Conservation (phyloP, 2,113 vertebrate genomes). For the Lepus europaeus region DNA sequence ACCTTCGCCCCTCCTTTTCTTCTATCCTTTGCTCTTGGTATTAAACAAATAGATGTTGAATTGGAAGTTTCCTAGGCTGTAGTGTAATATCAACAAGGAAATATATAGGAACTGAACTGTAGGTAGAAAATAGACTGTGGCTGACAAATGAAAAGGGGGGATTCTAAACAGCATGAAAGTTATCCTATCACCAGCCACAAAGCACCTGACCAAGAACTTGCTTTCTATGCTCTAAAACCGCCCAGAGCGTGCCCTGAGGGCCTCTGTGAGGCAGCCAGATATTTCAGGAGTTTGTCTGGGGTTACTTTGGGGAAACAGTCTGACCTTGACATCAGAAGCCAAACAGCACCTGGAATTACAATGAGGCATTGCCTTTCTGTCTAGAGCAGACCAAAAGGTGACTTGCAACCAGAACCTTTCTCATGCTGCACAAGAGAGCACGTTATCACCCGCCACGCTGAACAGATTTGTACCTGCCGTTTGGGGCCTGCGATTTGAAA, state of each 20-base stretch:
- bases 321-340: not conserved
- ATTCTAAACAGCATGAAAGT: not conserved
- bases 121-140: not conserved
- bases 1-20: not conserved
- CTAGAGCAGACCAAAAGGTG: not conserved
- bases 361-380: not conserved
- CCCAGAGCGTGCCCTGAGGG: not conserved
- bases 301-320: not conserved
- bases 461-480: not conserved
- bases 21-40: not conserved
- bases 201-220: not conserved
- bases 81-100: not conserved
- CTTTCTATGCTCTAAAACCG: not conserved
- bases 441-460: not conserved
- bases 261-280: not conserved
- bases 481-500: not conserved
- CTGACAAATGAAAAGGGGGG: not conserved
- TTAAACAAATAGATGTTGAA: not conserved
- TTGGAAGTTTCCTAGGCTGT: not conserved
- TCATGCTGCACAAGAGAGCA: not conserved
- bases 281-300: slow-evolving; percentile 36
- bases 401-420: not conserved
- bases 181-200: not conserved
- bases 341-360: not conserved
- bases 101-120: not conserved